phyloP scores from a whole-genome alignment of 1,140 invertebrate species.

The Cydia strobilella region DNA sequence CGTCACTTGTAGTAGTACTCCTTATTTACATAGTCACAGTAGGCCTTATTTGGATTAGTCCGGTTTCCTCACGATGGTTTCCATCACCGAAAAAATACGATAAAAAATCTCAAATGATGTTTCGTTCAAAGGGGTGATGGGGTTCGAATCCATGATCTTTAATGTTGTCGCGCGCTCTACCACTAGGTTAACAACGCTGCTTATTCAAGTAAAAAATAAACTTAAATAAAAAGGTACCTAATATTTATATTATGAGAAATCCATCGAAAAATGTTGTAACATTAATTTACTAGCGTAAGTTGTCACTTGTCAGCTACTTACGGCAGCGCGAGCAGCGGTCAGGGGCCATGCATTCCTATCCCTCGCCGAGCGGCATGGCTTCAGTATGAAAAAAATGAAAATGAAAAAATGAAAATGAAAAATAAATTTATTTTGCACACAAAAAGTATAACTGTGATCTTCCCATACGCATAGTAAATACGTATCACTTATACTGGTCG shows the following conservation, averaged over 20 bases:
- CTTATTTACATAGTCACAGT: too few relatives aligned
- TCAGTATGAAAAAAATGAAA: too few relatives aligned
- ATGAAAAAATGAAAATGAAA: too few relatives aligned
- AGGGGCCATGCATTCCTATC: constrained; percentile 31
- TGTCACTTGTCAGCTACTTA: constrained; percentile 39
- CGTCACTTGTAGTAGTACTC: too few relatives aligned
- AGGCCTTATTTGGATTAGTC: too few relatives aligned
- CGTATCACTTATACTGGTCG: background rate
- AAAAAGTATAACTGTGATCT: background rate
- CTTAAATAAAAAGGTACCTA: background rate
- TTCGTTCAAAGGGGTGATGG: too few relatives aligned
- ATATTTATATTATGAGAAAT: background rate
- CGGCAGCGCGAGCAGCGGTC: constrained; percentile 38
- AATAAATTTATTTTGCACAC: too few relatives aligned
- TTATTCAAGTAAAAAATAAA: background rate
- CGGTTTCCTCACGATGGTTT: too few relatives aligned
- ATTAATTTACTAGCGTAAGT: constrained; percentile 10
- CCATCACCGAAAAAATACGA: too few relatives aligned
- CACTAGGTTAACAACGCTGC: background rate
- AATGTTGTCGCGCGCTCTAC: too few relatives aligned
- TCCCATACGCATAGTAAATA: background rate
- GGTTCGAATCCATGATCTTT: too few relatives aligned
- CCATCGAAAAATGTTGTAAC: background rate
- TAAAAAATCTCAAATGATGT: too few relatives aligned
- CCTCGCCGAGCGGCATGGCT: background rate